Base-by-base conservation (phyloP, 2,113 vertebrate species). In the Tenebrosternarchus preto region DNA sequence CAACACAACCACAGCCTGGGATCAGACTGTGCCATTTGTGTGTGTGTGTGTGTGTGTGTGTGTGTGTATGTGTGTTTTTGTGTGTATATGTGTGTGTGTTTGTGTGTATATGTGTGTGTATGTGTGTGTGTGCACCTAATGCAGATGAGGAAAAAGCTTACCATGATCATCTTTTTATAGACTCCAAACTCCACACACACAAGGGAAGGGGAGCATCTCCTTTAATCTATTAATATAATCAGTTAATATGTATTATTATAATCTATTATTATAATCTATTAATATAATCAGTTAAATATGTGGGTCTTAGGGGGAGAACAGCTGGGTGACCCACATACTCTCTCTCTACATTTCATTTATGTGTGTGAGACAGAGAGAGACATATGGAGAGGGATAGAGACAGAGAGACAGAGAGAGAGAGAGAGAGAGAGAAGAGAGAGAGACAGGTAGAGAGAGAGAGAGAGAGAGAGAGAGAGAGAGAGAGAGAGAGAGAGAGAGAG, bases 271-370 rank as follows among this genome's bases (percentile, higher is more conserved):
- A n/a, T 75, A 56, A 75, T 75, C 73, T 75, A 75, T 39, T 60
- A 75, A 75, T 75, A 75, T 75, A 75, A 61, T 75, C 57, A 75
- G 61, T 75, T 75, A 75, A 75, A 61, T 60, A 75, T 75, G 72
- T 55, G 61, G 56, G 31, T 39, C 61, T 8, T 24, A 27, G 29
- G 15, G 15, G 70, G 39, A 16, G 15, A 60, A 81, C 39, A 6
- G 43, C 43, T 50, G 43, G 8, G 15, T 85, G 73, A 75, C 73
- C 73, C 39, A 75, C 56, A 75, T 60, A 61, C 57, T 31, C 15
- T 15, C 36, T 24, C 27, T n/a, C 43, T 24, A 17, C 60, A 75
- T 60, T 4, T 33, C 56, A 60, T 61, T 57, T 24, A 17, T 50
- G 43, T 50, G 43, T 50, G 27, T 59, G 19, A 6, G 43, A 50